Evolutionary conservation across 2,113 vertebrate species (phyloP), one percentile per base, ranked within the genome.

Genomic region (Syngnathus floridae): DNA sequence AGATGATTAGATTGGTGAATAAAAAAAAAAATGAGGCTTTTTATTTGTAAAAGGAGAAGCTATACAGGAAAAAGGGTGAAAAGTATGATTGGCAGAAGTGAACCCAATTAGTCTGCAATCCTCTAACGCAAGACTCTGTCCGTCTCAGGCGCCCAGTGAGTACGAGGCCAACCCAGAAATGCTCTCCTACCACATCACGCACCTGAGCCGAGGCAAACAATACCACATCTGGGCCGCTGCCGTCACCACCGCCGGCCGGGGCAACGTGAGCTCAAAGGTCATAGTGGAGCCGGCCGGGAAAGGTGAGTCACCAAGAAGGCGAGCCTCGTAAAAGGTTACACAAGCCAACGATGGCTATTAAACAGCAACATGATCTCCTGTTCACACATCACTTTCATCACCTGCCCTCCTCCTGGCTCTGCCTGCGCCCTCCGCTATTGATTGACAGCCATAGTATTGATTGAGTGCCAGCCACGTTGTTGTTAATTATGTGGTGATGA

Each of bases 161-260:
- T 99, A 98, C 0, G 97, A 99, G 87, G 95, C 94, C 26, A 98
- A 95, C 71, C 97, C 97, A 0, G 95, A 96, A 81, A 94, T 95
- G 81, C 90, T 98, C 35, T 96, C 95, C 90, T 97, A 99, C 82
- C 92, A 94, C 36, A 99, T 99, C 7, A 95, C 94, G 7, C 95
- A 98, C 83, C 92, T 99, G 61, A 93, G 87, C 81, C 93, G 94
- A 0, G 94, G 95, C 4, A 95, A 97, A 90, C 95, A 97, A 84
- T 99, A 99, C 88, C 86, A 95, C 88, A 94, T 99, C 62, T 99
- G 96, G 95, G 93, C 98, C 21, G 95, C 97, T 0, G 97, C 97
- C 0, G 97, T 99, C 83, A 98, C 96, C 73, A 98, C 96, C 0
- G 97, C 97, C 0, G 97, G 97, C 65, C 90, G 95, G 0, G 97